Conservation (phyloP, 1,140 invertebrate genomes). For the Melanaphis sacchari region DNA sequence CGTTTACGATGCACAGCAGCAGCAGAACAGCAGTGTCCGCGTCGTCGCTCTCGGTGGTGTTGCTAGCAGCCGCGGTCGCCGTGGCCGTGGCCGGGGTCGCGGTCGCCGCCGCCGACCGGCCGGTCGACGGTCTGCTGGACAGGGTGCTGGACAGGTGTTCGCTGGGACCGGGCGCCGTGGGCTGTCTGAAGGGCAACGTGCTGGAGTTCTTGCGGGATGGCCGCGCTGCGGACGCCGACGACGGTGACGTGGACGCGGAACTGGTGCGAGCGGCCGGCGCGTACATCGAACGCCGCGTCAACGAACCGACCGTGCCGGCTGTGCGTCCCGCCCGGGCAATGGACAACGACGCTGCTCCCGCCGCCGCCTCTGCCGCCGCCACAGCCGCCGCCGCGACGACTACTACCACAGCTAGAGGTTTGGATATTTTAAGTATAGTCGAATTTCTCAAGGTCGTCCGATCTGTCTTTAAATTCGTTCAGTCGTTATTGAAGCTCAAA, state of each 20-base stretch:
- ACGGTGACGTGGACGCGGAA: neutral
- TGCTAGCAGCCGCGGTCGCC: neutral
- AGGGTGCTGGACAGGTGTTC: slow-evolving; percentile 40
- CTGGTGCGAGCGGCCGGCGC: neutral
- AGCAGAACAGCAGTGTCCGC: slow-evolving; percentile 5
- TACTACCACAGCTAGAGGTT: slow-evolving; percentile 52
- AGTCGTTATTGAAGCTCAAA: neutral
- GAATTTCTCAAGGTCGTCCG: neutral
- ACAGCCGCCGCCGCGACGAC: neutral
- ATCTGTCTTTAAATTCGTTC: neutral
- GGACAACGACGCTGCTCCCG: slow-evolving; percentile 62
- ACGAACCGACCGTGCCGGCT: slow-evolving; percentile 58
- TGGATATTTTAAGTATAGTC: slow-evolving; percentile 19
- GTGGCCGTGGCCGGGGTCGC: neutral
- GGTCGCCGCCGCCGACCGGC: neutral
- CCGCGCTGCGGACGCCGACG: neutral
- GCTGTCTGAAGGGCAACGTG: slow-evolving; percentile 77
- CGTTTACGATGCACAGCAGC: slow-evolving; percentile 46
- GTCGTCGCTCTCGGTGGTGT: neutral
- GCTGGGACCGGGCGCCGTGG: slow-evolving; percentile 65
- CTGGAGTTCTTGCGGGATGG: slow-evolving; percentile 73
- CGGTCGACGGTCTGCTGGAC: slow-evolving; percentile 37
- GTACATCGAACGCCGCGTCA: neutral
- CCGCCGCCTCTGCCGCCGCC: neutral
- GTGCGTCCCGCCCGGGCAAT: slow-evolving; percentile 69